phyloP scores from a whole-genome alignment of 2,888 invertebrate genomes.

The Sarcophaga subvicina region DNA sequence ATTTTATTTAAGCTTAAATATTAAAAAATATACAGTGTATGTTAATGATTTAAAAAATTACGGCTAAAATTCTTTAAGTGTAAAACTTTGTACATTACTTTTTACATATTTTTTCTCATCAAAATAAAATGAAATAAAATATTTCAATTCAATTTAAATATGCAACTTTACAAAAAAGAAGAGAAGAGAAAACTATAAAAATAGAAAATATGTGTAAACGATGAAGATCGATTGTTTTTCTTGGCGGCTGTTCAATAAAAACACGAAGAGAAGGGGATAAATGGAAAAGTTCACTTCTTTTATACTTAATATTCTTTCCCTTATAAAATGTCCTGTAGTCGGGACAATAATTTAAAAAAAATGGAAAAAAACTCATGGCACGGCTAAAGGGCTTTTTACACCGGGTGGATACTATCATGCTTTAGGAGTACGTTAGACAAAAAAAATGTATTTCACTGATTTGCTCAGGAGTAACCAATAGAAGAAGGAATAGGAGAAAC shows the following conservation, averaged over 20 bases:
- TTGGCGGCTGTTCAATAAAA: background rate
- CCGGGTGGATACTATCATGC: no score
- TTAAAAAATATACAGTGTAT: constrained; percentile 49
- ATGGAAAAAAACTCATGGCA: constrained; percentile 64
- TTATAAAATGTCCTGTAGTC: background rate
- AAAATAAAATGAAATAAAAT: constrained; percentile 8
- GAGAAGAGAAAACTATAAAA: constrained; percentile 11
- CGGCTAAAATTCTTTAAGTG: constrained; percentile 27
- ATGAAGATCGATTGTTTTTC: constrained; percentile 23
- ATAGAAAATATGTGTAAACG: background rate
- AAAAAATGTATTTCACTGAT: no score
- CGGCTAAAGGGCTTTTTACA: constrained; percentile 40
- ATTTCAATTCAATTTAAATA: background rate
- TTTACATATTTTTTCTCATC: constrained; percentile 58
- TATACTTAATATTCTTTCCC: constrained; percentile 30
- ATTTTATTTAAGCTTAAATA: constrained; percentile 54
- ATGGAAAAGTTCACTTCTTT: no score
- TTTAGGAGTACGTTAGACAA: no score
- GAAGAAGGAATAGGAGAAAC: no score
- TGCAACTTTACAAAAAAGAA: background rate
- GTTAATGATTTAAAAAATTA: constrained; percentile 48
- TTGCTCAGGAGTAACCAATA: no score
- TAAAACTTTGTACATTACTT: constrained; percentile 1
- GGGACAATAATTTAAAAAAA: constrained; percentile 30
- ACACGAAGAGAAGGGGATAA: no score